Base-by-base conservation (phyloP, 1,140 invertebrate genomes). In the Babylonia areolata region DNA sequence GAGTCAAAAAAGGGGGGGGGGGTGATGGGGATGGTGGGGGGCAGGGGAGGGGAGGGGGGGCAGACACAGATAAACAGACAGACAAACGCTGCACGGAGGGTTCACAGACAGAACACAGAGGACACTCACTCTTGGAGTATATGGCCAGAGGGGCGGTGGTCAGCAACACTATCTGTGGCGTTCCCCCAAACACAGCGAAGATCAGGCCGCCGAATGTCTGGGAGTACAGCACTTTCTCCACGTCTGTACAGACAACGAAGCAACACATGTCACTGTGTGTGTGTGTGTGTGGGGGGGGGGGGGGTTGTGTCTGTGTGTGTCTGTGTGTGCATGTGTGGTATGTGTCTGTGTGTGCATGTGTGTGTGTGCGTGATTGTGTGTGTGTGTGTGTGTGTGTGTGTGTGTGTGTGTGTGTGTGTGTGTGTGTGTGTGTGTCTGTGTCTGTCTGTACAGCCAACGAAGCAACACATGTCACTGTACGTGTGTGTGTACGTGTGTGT, bases 121-220 rank as follows among this genome's bases (percentile, higher is more conserved):
- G 35, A 33, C 93, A 93, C 94, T 94, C 94, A 96, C 96, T 95
- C 95, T 96, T 96, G 81, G 96, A 96, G 91, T 96, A 96, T 81
- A 96, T 94, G 87, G 96, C 96, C 81, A 96, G 91, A 1, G 96
- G 96, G 15, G 96, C 96, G 39, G 96, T 96, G 69, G 96, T 96
- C 80, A 96, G 94, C 28, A 96, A 92, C 58, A 96, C 95, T 37
- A 96, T 96, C 86, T 96, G 94, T 40, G 96, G 96, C 88, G 96
- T 96, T 28, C 96, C 96, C 64, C 95, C 95, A 90, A 96, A 94
- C n/a, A 96, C 82, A 17, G 95, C 95, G 93, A 96, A 96, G 83
- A 96, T 93, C 40, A 96, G 93, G 35, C 96, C 96, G 46, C 96
- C 96, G 89, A 96, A 95, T 17, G 95, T 95, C 92, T 96, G 96